These are phyloP conservation scores for Eudasyphora cyanicolor DNA, from an alignment of 2,888 invertebrate genomes.

Conservation along the genomic window DNA sequence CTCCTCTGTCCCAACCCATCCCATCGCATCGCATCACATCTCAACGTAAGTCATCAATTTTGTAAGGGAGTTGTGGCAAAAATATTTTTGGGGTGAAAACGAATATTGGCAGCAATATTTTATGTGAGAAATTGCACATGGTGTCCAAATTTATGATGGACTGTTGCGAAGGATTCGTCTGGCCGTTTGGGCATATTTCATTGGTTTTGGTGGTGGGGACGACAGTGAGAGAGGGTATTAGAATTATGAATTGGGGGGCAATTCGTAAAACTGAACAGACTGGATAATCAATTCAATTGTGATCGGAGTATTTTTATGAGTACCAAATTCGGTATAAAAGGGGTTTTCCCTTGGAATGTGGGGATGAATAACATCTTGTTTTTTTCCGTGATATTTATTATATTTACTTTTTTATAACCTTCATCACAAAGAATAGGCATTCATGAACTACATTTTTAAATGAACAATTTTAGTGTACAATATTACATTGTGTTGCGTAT, in stretches of 20 bases:
- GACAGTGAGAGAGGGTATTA: background rate
- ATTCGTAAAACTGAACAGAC: background rate
- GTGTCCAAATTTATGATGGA: conserved; percentile 28
- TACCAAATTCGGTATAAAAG: background rate
- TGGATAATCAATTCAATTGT: conserved; percentile 9
- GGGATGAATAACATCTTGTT: background rate
- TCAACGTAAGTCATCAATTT: background rate
- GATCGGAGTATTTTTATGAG: background rate
- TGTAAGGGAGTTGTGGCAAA: background rate
- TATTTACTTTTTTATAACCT: too few relatives aligned
- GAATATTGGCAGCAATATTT: conserved; percentile 21
- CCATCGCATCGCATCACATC: background rate
- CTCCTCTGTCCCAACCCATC: background rate
- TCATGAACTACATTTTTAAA: too few relatives aligned
- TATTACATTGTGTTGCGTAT: too few relatives aligned
- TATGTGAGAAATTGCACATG: conserved; percentile 32
- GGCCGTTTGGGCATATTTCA: background rate
- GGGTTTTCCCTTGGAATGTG: background rate
- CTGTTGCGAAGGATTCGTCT: background rate
- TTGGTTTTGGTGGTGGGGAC: background rate
- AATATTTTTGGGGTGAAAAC: background rate
- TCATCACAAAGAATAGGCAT: too few relatives aligned
- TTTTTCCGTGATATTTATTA: too few relatives aligned
- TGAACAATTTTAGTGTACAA: too few relatives aligned
- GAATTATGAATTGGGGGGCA: background rate